These are phyloP conservation scores for Aphidius gifuensis DNA, from an alignment of 1,140 invertebrate genomes.

Conservation along the genomic window DNA sequence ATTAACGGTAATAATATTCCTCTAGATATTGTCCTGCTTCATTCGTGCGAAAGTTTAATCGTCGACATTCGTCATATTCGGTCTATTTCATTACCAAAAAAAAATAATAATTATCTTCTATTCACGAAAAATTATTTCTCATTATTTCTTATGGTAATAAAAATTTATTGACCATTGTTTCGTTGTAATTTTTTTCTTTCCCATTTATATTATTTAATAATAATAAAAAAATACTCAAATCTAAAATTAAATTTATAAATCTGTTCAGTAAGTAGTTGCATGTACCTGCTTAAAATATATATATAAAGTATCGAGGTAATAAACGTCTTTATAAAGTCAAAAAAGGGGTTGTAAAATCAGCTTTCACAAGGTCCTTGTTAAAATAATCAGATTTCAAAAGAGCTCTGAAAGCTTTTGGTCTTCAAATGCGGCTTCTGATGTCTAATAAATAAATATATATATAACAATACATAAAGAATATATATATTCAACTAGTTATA, in stretches of 20 bases:
- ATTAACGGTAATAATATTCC: slow-evolving; percentile 21
- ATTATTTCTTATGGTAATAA: background rate
- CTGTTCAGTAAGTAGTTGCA: no score
- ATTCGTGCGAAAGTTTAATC: slow-evolving; percentile 17
- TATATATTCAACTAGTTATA: background rate
- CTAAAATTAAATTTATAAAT: background rate
- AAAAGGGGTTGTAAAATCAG: no score
- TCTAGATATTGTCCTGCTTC: slow-evolving; percentile 11
- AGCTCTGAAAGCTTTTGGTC: slow-evolving; percentile 35
- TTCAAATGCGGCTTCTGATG: slow-evolving; percentile 6
- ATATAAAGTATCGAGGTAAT: no score
- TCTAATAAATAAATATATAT: slow-evolving; percentile 24
- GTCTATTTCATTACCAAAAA: slow-evolving; percentile 3
- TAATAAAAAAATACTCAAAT: slow-evolving; percentile 4
- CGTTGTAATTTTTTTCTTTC: background rate
- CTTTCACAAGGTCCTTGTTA: no score
- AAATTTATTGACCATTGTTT: background rate
- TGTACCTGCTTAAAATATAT: no score
- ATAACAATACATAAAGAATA: background rate
- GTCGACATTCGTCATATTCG: slow-evolving; percentile 15
- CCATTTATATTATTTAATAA: background rate
- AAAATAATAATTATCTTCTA: slow-evolving; percentile 8
- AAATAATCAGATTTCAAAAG: slow-evolving; percentile 37
- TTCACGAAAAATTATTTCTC: background rate
- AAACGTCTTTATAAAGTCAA: no score